Conservation (phyloP, 2,888 invertebrate genomes). For the Crematogaster levior region DNA sequence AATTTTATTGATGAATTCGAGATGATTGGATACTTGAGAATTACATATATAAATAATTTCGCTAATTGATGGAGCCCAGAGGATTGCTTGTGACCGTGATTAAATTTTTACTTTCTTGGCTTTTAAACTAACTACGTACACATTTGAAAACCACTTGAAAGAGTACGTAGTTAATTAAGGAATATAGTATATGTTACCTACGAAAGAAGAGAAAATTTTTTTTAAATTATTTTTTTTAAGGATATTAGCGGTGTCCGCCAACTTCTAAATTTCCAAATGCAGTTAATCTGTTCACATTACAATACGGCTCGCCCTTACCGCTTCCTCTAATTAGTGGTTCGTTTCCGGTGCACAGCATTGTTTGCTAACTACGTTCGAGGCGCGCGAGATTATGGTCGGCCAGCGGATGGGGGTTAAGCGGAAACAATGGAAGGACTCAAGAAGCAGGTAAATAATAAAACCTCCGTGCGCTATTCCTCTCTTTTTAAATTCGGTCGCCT, state of each 20-base stretch:
- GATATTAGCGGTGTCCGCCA: background rate
- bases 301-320: conserved; percentile 57
- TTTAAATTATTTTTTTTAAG: conserved; percentile 19
- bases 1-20: conserved; percentile 29
- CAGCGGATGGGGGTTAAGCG: background rate
- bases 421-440: conserved; percentile 45
- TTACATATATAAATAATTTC: conserved; percentile 6
- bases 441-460: conserved; percentile 69
- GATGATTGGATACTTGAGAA: conserved; percentile 1
- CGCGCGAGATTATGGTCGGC: conserved; percentile 11
- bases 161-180: conserved; percentile 6
- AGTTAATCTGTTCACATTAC: conserved; percentile 64
- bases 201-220: background rate
- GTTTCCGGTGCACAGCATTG: conserved; percentile 49
- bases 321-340: conserved; percentile 67
- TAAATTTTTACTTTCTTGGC: background rate
- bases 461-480: conserved; percentile 26
- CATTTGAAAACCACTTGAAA: background rate
- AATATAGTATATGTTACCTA: background rate
- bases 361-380: conserved; percentile 60
- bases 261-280: conserved; percentile 37
- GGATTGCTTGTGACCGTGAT: background rate
- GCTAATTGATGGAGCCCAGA: background rate
- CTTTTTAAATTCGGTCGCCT: background rate
- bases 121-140: background rate